phyloP scores from a whole-genome alignment of 2,797 vertebrate species.

The Cephalopachus bancanus region DNA sequence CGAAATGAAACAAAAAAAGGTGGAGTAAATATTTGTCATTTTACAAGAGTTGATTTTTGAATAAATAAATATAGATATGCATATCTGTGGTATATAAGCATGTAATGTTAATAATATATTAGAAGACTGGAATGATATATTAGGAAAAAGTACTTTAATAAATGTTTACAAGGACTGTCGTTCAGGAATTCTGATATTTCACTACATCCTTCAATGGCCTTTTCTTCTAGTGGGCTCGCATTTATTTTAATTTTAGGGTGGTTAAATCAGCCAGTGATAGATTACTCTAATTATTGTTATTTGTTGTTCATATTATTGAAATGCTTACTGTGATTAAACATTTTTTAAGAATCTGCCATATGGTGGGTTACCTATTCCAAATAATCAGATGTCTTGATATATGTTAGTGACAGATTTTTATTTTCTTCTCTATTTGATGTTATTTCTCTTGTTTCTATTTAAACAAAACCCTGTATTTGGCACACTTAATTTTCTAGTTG shows the following conservation, averaged over 20 bases:
- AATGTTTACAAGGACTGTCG: slow-evolving; percentile 8
- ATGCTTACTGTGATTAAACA: slow-evolving; percentile 67
- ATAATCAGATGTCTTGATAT: slow-evolving; percentile 71
- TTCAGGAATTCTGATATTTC: slow-evolving; percentile 42
- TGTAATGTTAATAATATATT: neutral
- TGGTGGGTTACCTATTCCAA: slow-evolving; percentile 54
- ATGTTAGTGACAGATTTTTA: slow-evolving; percentile 61
- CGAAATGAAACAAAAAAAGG: neutral
- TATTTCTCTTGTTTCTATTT: slow-evolving; percentile 41
- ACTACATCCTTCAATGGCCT: neutral
- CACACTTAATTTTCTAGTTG: slow-evolving; percentile 12
- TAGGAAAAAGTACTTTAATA: slow-evolving; percentile 15
- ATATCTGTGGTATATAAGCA: no score
- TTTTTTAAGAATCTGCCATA: slow-evolving; percentile 65
- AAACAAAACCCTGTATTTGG: slow-evolving; percentile 19
- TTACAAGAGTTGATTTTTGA: neutral
- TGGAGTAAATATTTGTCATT: neutral
- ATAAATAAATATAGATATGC: neutral
- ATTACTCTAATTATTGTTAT: slow-evolving; percentile 70
- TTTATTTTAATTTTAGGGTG: slow-evolving; percentile 68
- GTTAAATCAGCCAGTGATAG: slow-evolving; percentile 3
- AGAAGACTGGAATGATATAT: neutral
- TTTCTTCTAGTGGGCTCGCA: neutral
- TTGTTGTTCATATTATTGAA: slow-evolving; percentile 38
- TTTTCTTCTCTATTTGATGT: slow-evolving; percentile 57